Evolutionary conservation across 1,140 invertebrate genomes (phyloP), one percentile per base, ranked within the genome.

Genomic region (Drosophila obscura): DNA sequence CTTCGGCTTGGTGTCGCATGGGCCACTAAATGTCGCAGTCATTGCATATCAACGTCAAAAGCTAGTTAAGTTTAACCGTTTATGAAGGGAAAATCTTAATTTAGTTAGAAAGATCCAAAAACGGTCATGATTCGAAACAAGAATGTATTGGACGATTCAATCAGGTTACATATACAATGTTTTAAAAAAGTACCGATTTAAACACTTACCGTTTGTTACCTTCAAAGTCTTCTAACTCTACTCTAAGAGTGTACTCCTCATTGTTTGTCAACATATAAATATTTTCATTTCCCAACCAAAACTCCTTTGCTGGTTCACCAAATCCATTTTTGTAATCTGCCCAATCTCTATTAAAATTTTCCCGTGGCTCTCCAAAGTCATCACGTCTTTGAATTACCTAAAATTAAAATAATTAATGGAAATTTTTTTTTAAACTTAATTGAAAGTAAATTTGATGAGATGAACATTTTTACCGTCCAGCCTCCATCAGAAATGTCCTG

Each of bases 231-330:
- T 97, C 97, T 7, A 99, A 93, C 84, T 98, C 97, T 5, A 98
- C 96, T 16, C 97, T 92, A 0, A 99, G 93, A 83, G 95, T 95
- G 91, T 98, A 98, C 83, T 98, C 96, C 80, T 97, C 97, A 80
- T 98, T 97, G 85, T 98, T 98, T n/a, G 97, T 98, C 13, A 99
- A 93, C 95, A 97, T 96, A 91, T 98, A 98, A 63, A 98, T 97
- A 84, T 97, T 97, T 84, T 98, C 97, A 87, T 98, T 98, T 39
- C 98, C 97, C 15, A 99, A 93, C 97, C 97, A 98, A 92, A 98
- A 97, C 92, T 98, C 97, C 71, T 96, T 95, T 15, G 94, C 95
- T 0, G 97, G 96, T 92, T 98, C 96, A 4, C 98, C 97, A 90
- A 99, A 99, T 11, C 98, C 98, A 80, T 97, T 96, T 91, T 97